Base-by-base conservation (phyloP, 2,888 invertebrate species). In the Creontiades dilutus region DNA sequence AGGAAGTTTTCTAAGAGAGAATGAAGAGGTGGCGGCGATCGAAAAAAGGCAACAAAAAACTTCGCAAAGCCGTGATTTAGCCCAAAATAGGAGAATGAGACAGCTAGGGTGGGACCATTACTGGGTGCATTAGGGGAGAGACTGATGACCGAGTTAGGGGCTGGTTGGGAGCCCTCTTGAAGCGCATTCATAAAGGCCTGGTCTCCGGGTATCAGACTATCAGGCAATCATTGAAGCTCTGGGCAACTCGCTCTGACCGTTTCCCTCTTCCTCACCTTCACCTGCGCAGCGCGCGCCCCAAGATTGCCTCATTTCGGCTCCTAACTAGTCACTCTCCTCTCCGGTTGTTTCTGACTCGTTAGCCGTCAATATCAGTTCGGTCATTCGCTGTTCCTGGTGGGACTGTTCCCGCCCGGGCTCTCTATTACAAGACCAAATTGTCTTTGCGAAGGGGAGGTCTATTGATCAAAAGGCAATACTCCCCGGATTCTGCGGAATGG, bases 271-370 rank as follows among this genome's bases (percentile, higher is more conserved):
- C 27, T 14, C 47, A 7, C 37, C 37, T 37, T 37, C 52, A 46
- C 61, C 37, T 68, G 37, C 48, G 37, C 37, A 37, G 37, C 48
- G 47, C 46, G 19, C 48, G 16, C 23, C 37, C 75, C 86, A 88
- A 88, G 88, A 88, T 88, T 88, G 88, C 88, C 88, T 88, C 88
- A 78, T 88, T 88, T 88, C 88, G 86, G 55, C n/a, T 76, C 86
- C 47, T 55, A 61, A 85, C 85, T 55, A 61, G 48, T 88, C 85
- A 23, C 57, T 48, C 19, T 16, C 28, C 27, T 23, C 78, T 37
- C 37, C 28, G 78, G 76, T 86, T 55, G 78, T 88, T 88, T 88
- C 88, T 88, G 88, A 78, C 88, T 88, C 88, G 88, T 88, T 88
- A 88, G 88, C 76, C 86, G 86, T 19, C 86, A 86, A 86, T 86